Percentiles rank a stretch among this genome's conserved stretches.
These are phyloP conservation scores for Poecilia picta DNA, from an alignment of 2,797 vertebrate genomes.

Conservation along the genomic window DNA sequence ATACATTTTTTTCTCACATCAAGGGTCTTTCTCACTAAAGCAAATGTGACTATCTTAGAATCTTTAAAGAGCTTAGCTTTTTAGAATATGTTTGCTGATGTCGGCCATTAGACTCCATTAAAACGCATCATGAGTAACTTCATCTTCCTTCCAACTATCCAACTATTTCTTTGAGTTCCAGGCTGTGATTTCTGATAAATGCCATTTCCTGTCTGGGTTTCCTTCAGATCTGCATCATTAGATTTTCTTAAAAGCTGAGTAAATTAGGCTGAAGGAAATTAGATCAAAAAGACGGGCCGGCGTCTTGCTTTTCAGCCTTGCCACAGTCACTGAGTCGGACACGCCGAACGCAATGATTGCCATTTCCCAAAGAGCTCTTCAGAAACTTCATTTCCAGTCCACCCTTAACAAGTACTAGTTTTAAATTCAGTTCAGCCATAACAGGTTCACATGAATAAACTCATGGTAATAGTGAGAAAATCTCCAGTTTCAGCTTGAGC, in stretches of 20 bases:
- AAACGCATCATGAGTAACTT: background rate
- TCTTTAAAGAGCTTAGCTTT: background rate
- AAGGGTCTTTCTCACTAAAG: background rate
- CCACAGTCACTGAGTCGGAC: background rate
- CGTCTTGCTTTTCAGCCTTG: constrained; percentile 6
- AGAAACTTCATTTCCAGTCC: background rate
- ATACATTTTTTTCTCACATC: too few relatives aligned
- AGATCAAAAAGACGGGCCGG: background rate
- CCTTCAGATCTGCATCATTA: background rate
- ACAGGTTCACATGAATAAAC: background rate
- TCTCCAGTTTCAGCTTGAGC: too few relatives aligned
- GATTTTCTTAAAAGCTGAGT: constrained; percentile 2
- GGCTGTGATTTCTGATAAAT: background rate
- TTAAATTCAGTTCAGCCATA: background rate
- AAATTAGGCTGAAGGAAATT: background rate
- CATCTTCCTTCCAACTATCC: background rate
- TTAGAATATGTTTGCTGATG: background rate
- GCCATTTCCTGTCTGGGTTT: background rate
- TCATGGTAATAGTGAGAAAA: background rate
- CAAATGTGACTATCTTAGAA: background rate
- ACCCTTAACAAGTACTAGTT: background rate
- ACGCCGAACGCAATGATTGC: background rate
- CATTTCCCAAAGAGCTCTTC: constrained; percentile 13
- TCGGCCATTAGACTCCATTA: background rate
- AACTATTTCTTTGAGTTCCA: background rate